A percentile compares a stretch with the other conserved stretches of the same genome.
Evolutionary conservation across 2,888 invertebrate genomes (phyloP).

Genomic region (Watsonalla binaria): DNA sequence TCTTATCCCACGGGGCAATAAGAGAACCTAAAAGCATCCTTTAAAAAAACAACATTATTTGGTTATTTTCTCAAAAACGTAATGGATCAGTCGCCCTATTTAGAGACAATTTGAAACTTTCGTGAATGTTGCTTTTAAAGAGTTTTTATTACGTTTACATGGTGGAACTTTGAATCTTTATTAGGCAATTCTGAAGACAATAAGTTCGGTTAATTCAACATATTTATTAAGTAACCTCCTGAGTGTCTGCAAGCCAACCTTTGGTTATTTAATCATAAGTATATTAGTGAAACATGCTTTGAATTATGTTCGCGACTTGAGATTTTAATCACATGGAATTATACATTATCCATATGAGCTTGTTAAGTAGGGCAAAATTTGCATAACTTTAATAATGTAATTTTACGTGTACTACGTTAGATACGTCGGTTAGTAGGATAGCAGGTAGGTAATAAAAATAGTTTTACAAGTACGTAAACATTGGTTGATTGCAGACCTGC

Average conservation of each 20-base stretch:
- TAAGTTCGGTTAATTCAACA: no score
- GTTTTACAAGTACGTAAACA: neutral
- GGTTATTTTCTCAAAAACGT: neutral
- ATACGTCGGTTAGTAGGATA: no score
- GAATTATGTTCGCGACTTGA: neutral
- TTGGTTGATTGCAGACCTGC: neutral
- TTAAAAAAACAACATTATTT: no score
- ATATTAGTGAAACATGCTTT: no score
- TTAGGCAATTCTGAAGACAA: neutral
- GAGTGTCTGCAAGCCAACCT: no score
- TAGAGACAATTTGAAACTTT: neutral
- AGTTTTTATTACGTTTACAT: neutral
- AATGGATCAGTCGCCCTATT: neutral
- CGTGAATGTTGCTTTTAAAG: neutral
- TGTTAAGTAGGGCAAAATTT: neutral
- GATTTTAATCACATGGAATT: neutral
- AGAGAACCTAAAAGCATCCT: no score
- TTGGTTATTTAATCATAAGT: no score
- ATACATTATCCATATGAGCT: neutral
- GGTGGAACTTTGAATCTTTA: neutral
- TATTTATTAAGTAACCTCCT: no score
- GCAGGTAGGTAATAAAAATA: neutral
- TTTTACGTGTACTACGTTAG: neutral
- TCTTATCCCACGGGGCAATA: no score
- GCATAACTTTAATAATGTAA: neutral